Conservation (phyloP, 2,113 vertebrate genomes). For the Puffinus mauretanicus region DNA sequence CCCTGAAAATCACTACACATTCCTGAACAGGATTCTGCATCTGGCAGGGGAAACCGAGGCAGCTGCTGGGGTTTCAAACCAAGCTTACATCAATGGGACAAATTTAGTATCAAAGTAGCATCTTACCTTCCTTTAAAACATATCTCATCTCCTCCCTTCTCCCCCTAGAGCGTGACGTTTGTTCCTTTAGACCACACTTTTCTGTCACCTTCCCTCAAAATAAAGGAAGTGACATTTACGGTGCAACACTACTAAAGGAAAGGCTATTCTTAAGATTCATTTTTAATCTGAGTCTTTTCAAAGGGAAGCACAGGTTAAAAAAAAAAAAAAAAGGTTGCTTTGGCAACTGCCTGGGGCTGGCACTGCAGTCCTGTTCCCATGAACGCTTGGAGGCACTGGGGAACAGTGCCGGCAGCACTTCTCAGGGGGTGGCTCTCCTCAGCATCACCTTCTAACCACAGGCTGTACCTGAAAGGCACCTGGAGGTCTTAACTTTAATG, state of each 20-base stretch:
- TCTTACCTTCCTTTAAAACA: slow-evolving; percentile 6
- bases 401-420: not conserved
- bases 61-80: not conserved
- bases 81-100: not conserved
- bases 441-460: slow-evolving; percentile 26
- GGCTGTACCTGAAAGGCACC: slow-evolving; percentile 6
- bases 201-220: slow-evolving; percentile 39
- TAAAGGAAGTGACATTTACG: slow-evolving; percentile 21
- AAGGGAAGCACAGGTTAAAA: not conserved
- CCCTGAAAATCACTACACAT: not conserved
- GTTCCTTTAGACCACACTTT: slow-evolving; percentile 7
- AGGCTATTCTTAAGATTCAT: slow-evolving; percentile 22
- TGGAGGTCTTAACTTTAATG: slow-evolving; percentile 41
- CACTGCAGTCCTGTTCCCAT: not conserved
- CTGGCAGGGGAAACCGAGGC: not conserved
- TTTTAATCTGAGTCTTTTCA: slow-evolving; percentile 45
- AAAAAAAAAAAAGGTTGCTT: slow-evolving; percentile 6
- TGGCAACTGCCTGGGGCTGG: slow-evolving; percentile 26
- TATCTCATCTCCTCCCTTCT: not conserved
- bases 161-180: not conserved
- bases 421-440: slow-evolving; percentile 27
- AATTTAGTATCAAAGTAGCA: slow-evolving; percentile 7
- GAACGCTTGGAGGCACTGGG: not conserved
- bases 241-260: slow-evolving; percentile 12
- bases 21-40: not conserved